These are phyloP conservation scores for Himalopsyche anomala DNA, from an alignment of 2,888 invertebrate genomes.

Conservation along the genomic window DNA sequence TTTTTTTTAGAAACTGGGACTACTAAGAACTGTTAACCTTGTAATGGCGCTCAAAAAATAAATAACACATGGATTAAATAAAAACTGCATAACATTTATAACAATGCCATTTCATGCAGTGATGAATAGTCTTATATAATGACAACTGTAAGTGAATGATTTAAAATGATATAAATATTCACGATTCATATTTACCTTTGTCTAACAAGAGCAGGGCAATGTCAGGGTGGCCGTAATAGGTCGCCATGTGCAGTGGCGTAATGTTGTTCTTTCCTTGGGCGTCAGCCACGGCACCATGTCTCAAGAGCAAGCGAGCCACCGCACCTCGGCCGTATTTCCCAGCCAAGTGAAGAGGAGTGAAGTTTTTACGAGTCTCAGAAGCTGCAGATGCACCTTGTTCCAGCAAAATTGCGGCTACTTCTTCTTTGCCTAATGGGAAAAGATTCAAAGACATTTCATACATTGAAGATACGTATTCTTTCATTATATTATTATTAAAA, in stretches of 20 bases:
- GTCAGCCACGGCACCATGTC: conserved; percentile 92
- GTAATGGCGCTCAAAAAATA: neutral
- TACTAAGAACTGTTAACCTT: no score
- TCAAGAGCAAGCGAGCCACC: conserved; percentile 90
- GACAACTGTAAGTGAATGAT: neutral
- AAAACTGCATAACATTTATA: neutral
- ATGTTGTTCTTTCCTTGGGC: conserved; percentile 96
- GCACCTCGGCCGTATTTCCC: conserved; percentile 97
- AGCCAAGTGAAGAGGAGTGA: conserved; percentile 97
- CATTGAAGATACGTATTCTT: neutral
- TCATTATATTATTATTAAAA: no score
- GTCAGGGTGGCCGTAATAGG: conserved; percentile 96
- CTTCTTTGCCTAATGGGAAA: conserved; percentile 81
- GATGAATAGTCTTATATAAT: neutral
- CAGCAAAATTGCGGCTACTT: conserved; percentile 92
- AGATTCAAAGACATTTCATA: neutral
- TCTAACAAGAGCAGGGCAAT: conserved; percentile 93
- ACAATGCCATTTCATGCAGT: conserved; percentile 1
- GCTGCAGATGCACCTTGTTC: conserved; percentile 94
- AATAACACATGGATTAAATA: conserved; percentile 1
- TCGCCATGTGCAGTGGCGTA: conserved; percentile 96
- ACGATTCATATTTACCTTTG: conserved; percentile 78
- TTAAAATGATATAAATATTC: neutral
- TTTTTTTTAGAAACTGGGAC: no score
- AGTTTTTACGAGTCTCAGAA: conserved; percentile 96